phyloP scores from a whole-genome alignment of 2,113 vertebrate species.

The Galeopterus variegatus region DNA sequence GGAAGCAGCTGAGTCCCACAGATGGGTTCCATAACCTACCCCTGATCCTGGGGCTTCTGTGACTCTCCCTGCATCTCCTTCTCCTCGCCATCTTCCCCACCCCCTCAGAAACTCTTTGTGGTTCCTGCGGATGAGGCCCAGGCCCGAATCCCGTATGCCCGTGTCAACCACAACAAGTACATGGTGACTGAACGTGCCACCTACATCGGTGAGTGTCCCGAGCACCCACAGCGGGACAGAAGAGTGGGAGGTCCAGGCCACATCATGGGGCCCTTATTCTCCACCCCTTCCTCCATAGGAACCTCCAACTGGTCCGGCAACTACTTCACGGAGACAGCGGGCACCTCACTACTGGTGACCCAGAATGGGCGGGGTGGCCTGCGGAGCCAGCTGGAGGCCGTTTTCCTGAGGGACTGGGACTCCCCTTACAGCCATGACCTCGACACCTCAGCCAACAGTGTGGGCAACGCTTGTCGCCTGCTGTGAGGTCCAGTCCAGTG shows the following conservation, averaged over 20 bases:
- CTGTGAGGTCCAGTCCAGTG: conserved; percentile 61
- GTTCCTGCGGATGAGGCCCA: conserved; percentile 87
- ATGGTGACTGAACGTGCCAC: conserved; percentile 94
- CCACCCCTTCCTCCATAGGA: conserved; percentile 83
- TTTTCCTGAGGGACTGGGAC: conserved; percentile 94
- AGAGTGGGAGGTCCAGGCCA: neutral
- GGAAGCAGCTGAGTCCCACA: neutral
- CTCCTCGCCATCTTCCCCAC: neutral
- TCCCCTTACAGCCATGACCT: conserved; percentile 91
- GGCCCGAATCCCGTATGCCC: conserved; percentile 91
- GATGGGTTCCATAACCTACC: neutral
- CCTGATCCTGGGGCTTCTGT: neutral
- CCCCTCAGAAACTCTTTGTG: conserved; percentile 81
- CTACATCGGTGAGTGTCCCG: conserved; percentile 91
- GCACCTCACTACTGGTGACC: conserved; percentile 92
- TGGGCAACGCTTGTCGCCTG: conserved; percentile 77
- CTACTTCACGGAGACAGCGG: conserved; percentile 93
- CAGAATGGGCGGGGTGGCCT: conserved; percentile 85
- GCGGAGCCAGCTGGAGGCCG: conserved; percentile 88
- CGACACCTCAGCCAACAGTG: conserved; percentile 15
- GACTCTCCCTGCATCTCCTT: rapidly evolving
- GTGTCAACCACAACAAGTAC: conserved; percentile 97
- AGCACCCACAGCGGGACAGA: rapidly evolving
- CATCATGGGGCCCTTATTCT: neutral
- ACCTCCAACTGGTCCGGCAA: conserved; percentile 97